A percentile compares a stretch with the other conserved stretches of the same genome.
These are phyloP conservation scores for Calameuta filiformis DNA, from an alignment of 2,888 invertebrate genomes.

Conservation along the genomic window DNA sequence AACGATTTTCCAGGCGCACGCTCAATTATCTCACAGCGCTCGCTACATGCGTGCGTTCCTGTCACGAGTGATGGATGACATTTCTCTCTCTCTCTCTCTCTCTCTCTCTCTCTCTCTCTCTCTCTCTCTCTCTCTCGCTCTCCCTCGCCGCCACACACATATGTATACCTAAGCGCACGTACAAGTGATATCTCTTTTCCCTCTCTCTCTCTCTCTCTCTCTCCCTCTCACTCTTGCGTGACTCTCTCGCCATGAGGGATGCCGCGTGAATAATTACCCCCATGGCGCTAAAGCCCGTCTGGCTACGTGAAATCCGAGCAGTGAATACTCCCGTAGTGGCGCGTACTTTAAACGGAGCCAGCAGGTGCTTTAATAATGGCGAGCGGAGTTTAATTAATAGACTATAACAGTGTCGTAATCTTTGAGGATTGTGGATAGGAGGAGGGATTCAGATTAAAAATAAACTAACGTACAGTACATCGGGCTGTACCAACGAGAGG, in stretches of 20 bases:
- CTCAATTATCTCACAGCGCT: conserved; percentile 50
- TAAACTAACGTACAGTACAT: neutral
- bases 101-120: conserved; percentile 17
- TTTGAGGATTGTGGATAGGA: neutral
- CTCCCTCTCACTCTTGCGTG: conserved; percentile 41
- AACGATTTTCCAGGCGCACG: conserved; percentile 45
- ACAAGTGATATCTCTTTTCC: conserved; percentile 11
- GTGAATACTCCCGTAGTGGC: conserved; percentile 46
- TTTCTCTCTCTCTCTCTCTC: conserved; percentile 22
- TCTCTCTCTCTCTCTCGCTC: conserved; percentile 17
- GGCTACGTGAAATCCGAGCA: conserved; percentile 59
- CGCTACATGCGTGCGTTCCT: conserved; percentile 46
- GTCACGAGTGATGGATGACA: conserved; percentile 57
- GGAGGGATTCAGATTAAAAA: neutral
- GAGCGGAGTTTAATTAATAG: neutral
- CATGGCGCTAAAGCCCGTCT: conserved; percentile 54
- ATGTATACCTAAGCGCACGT: conserved; percentile 8
- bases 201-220: conserved; percentile 22
- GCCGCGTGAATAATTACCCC: conserved; percentile 65
- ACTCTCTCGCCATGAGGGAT: conserved; percentile 55
- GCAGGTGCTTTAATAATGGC: conserved; percentile 46
- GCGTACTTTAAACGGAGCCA: conserved; percentile 52
- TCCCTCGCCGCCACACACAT: conserved; percentile 10
- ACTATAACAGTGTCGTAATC: neutral
- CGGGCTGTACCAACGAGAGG: neutral